A percentile compares a stretch with the other conserved stretches of the same genome.
phyloP scores from a whole-genome alignment of 2,797 vertebrate genomes.

The Ara ararauna region DNA sequence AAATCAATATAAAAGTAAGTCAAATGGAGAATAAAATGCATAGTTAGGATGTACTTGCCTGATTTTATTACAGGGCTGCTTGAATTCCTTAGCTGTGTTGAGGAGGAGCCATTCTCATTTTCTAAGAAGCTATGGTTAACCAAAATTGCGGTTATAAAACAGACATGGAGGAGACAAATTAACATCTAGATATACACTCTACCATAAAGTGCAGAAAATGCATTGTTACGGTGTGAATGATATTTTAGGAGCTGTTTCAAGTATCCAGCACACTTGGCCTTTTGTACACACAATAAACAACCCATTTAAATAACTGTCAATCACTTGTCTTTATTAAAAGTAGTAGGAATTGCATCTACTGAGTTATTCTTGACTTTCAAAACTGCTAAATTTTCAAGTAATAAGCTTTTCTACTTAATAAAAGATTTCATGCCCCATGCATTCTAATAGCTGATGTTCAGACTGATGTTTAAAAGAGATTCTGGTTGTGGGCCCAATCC shows the following conservation, averaged over 20 bases:
- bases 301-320: neutral
- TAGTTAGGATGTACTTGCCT: neutral
- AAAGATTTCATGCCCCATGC: neutral
- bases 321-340: neutral
- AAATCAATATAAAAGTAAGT: neutral
- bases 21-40: neutral
- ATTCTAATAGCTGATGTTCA: neutral
- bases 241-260: neutral
- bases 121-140: neutral
- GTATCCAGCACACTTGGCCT: neutral
- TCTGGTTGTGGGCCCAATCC: neutral
- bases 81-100: neutral
- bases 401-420: neutral
- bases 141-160: neutral
- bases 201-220: neutral
- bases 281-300: neutral
- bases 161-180: neutral
- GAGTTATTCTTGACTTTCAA: neutral
- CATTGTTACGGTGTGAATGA: neutral
- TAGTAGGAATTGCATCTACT: neutral
- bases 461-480: neutral
- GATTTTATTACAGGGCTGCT: neutral
- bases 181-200: neutral
- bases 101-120: neutral
- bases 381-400: neutral